Percentiles rank a stretch among this genome's conserved stretches.
These are phyloP conservation scores for Drosophila repletoides DNA, from an alignment of 1,140 invertebrate species.

Conservation along the genomic window DNA sequence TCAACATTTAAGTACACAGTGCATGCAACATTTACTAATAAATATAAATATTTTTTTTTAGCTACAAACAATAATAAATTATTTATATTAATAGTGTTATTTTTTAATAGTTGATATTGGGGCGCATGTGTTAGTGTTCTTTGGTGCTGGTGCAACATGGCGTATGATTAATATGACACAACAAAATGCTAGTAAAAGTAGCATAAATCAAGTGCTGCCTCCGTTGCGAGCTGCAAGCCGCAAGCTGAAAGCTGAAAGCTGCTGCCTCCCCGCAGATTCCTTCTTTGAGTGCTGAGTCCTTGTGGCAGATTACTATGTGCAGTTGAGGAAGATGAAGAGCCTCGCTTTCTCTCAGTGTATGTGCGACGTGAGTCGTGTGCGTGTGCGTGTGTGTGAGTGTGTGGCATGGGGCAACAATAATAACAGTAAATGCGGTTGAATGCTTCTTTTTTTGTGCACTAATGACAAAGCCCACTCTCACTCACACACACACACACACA, in stretches of 20 bases:
- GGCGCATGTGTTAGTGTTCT: too few species aligned
- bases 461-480: constrained; percentile 5
- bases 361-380: background rate
- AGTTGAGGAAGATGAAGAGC: constrained; percentile 14
- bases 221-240: constrained; percentile 8
- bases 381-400: background rate
- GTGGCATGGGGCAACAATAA: constrained; percentile 3
- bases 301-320: constrained; percentile 53
- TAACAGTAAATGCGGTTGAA: constrained; percentile 4
- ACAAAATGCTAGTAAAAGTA: constrained; percentile 30
- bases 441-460: constrained; percentile 1
- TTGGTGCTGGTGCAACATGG: constrained; percentile 35
- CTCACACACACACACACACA: constrained; percentile 7
- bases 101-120: too few species aligned
- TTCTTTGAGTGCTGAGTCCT: constrained; percentile 26
- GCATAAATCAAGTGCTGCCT: constrained; percentile 46
- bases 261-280: constrained; percentile 14
- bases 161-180: constrained; percentile 72
- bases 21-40: too few species aligned
- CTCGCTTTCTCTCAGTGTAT: background rate
- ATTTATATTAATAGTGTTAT: too few species aligned
- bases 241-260: constrained; percentile 34
- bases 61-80: too few species aligned
- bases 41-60: too few species aligned
- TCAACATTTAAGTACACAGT: too few species aligned